Percentiles rank a stretch among this genome's conserved stretches.
Conservation (phyloP, 2,888 invertebrate species). For the Pseudococcus jackbeardsleyi region DNA sequence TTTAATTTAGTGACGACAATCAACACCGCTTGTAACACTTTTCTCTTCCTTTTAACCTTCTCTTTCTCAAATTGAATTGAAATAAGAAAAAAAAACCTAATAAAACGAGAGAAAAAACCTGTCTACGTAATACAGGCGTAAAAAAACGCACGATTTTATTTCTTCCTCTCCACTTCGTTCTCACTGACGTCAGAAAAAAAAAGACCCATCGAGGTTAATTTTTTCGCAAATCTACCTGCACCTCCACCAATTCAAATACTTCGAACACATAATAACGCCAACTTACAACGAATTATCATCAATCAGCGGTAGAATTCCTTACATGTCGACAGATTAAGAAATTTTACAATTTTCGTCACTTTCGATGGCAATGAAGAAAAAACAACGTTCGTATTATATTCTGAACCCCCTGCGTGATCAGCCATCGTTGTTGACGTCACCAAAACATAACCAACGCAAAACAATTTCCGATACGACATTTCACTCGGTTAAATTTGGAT, state of each 20-base stretch:
- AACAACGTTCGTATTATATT: not conserved
- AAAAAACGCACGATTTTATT: constrained; percentile 3
- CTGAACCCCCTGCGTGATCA: not conserved
- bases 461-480: not conserved
- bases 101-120: not conserved
- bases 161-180: not conserved
- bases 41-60: constrained; percentile 1
- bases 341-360: not conserved
- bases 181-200: not conserved
- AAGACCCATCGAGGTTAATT: constrained; percentile 1
- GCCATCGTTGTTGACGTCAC: not conserved
- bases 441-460: not conserved
- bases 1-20: too few relatives aligned
- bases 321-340: too few relatives aligned
- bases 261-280: not conserved
- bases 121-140: not conserved
- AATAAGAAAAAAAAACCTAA: not conserved
- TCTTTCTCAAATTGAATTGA: not conserved
- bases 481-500: not conserved
- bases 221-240: not conserved
- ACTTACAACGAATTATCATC: too few relatives aligned
- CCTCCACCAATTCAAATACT: not conserved
- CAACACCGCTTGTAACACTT: not conserved
- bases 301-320: too few relatives aligned
- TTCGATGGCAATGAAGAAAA: not conserved